These are phyloP conservation scores for Diadophis punctatus DNA, from an alignment of 2,113 vertebrate species.

Conservation along the genomic window DNA sequence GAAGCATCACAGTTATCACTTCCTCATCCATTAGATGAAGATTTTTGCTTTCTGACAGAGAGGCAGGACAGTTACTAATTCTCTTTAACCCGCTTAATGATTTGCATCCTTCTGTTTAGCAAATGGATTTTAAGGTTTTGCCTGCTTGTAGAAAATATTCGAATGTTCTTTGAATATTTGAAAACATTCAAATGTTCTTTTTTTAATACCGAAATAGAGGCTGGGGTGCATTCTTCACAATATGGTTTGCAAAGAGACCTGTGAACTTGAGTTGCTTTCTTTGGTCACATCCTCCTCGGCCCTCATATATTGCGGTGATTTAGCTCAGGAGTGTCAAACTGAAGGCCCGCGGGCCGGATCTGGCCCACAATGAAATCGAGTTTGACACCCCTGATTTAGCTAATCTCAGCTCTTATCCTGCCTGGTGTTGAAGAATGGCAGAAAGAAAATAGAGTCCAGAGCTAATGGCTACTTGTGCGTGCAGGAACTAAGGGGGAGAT, in stretches of 20 bases:
- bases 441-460: neutral
- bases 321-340: neutral
- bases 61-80: neutral
- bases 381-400: neutral
- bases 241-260: neutral
- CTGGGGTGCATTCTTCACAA: neutral
- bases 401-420: neutral
- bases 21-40: neutral
- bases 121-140: neutral
- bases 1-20: too few species aligned
- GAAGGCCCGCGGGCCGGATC: too few species aligned
- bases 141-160: too few species aligned
- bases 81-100: neutral
- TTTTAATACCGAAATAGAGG: too few species aligned
- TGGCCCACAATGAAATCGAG: too few species aligned
- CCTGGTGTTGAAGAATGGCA: neutral
- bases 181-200: neutral
- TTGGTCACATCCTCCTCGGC: neutral
- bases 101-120: neutral
- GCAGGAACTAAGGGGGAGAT: neutral
- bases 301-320: neutral
- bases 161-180: too few species aligned
- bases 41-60: neutral
- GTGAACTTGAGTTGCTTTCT: neutral
- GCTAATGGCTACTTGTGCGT: neutral